Evolutionary conservation across 2,888 invertebrate species (phyloP).

Genomic region (Cheilosia grossa): DNA sequence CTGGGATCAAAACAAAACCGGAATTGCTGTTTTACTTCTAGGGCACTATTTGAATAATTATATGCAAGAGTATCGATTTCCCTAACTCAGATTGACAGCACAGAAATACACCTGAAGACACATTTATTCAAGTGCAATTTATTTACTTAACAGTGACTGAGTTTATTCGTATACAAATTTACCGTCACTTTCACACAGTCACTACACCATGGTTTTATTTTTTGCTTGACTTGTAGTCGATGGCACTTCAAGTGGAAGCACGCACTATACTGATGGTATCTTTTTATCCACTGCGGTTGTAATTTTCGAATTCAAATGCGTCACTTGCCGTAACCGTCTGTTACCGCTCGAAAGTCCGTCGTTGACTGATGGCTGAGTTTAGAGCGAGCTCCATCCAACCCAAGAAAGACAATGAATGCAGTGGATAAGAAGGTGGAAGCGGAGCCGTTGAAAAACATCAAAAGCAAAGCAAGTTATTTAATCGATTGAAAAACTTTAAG

Average conservation of each 20-base stretch:
- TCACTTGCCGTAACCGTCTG: slow-evolving; percentile 34
- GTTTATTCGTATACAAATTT: background rate
- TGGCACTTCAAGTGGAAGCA: slow-evolving; percentile 13
- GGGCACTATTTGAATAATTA: slow-evolving; percentile 68
- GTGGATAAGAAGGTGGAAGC: background rate
- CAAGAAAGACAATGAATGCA: background rate
- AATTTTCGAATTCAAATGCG: slow-evolving; percentile 25
- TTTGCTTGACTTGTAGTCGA: slow-evolving; percentile 3
- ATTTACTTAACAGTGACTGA: slow-evolving; percentile 17
- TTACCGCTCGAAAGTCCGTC: slow-evolving; percentile 63
- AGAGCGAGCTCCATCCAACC: slow-evolving; percentile 2
- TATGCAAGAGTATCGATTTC: slow-evolving; percentile 61
- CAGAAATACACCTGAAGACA: slow-evolving; percentile 16
- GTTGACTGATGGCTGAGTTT: slow-evolving; percentile 49
- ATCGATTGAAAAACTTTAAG: slow-evolving; percentile 66
- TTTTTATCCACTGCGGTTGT: slow-evolving; percentile 23
- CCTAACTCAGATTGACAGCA: slow-evolving; percentile 33
- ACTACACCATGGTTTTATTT: background rate
- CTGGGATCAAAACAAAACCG: slow-evolving; percentile 26
- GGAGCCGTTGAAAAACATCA: slow-evolving; percentile 6
- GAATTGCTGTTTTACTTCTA: slow-evolving; percentile 57
- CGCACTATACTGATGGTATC: slow-evolving; percentile 30
- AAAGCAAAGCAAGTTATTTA: slow-evolving; percentile 43
- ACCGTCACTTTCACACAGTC: slow-evolving; percentile 26
- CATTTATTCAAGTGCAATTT: slow-evolving; percentile 9